These are phyloP conservation scores for Corythaeola cristata DNA, from an alignment of 2,113 vertebrate genomes.

Conservation along the genomic window DNA sequence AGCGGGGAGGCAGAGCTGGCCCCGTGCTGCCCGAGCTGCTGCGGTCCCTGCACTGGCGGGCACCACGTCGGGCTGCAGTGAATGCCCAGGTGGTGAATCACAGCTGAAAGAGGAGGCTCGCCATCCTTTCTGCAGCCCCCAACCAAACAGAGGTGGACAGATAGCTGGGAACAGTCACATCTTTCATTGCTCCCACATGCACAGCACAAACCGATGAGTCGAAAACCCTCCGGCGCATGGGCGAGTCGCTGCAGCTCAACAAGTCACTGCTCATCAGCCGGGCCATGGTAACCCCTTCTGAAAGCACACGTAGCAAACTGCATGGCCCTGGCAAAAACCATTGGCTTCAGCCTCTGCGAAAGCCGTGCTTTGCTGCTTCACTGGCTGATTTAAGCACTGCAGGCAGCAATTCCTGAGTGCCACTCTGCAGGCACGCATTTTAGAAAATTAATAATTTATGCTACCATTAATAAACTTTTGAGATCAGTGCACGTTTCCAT, in stretches of 20 bases:
- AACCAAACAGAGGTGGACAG: background rate
- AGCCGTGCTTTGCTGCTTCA: background rate
- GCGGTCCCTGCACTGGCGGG: rapidly evolving
- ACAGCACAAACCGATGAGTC: background rate
- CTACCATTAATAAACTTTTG: background rate
- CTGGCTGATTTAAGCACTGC: background rate
- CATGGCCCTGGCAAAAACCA: background rate
- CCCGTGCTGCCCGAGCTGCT: rapidly evolving
- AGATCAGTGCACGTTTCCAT: background rate
- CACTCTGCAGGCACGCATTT: background rate
- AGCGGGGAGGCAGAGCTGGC: background rate
- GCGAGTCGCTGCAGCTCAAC: background rate
- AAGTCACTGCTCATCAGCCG: background rate
- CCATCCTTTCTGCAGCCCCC: background rate
- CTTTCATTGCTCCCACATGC: background rate
- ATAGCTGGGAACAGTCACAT: background rate
- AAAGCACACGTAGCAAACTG: background rate
- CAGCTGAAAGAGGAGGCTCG: background rate
- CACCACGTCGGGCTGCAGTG: background rate
- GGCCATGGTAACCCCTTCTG: background rate
- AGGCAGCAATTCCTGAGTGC: background rate
- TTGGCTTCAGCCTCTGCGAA: background rate
- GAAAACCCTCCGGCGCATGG: background rate
- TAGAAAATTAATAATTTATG: background rate
- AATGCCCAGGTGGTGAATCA: background rate